Evolutionary conservation across 2,888 invertebrate genomes (phyloP).

Genomic region (Netelia melanura): DNA sequence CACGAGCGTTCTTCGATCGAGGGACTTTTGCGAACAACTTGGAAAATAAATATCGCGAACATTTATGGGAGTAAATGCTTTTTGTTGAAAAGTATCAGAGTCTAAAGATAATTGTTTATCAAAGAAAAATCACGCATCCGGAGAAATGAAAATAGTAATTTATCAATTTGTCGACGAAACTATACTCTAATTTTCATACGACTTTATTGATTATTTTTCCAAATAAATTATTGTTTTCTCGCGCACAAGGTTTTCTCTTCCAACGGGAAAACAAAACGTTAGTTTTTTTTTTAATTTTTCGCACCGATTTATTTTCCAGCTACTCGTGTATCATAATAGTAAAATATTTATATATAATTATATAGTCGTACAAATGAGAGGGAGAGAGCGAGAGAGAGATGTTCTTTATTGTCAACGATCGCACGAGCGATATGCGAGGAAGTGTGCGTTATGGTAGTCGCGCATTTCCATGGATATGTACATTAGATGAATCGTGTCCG

Average conservation of each 20-base stretch:
- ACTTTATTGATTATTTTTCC: neutral
- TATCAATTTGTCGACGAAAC: no score
- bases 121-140: no score
- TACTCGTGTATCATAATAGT: slow-evolving; percentile 10
- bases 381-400: neutral
- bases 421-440: neutral
- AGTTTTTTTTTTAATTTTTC: neutral
- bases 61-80: no score
- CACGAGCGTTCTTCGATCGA: no score
- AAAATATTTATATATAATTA: slow-evolving; percentile 16
- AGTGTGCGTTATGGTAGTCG: neutral
- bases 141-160: no score
- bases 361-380: neutral
- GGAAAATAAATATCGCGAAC: no score
- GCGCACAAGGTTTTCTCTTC: neutral
- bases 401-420: no score
- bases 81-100: no score
- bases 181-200: no score
- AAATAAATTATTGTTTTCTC: neutral
- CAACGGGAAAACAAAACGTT: neutral
- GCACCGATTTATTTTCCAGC: slow-evolving; percentile 7
- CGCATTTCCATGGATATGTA: neutral
- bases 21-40: no score
- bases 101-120: no score
- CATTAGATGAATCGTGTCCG: neutral